Conservation (phyloP, 2,113 vertebrate genomes). For the Lepus americanus region DNA sequence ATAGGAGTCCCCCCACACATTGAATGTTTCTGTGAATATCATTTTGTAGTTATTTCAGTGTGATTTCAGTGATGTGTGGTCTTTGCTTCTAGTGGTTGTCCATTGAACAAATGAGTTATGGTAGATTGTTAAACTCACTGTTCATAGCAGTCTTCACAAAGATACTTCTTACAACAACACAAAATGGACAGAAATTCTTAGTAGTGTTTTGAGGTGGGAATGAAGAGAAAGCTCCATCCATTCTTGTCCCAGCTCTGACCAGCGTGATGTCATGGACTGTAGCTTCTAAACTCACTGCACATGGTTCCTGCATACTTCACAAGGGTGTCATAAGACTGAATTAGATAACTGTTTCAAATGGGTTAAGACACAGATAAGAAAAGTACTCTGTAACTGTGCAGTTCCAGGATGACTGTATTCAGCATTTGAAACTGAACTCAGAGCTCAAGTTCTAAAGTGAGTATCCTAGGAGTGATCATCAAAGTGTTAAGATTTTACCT, state of each 20-base stretch:
- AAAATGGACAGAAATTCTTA: neutral
- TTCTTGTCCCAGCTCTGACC: neutral
- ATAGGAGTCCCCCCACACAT: constrained; percentile 25
- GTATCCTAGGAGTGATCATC: neutral
- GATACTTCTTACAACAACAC: neutral
- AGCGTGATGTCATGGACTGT: neutral
- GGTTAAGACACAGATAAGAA: neutral
- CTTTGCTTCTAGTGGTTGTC: constrained; percentile 16
- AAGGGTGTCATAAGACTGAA: neutral
- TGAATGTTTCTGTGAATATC: neutral
- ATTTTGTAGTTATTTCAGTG: constrained; percentile 13
- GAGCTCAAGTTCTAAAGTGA: neutral
- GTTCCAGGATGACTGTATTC: neutral
- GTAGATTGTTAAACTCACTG: neutral
- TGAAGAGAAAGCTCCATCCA: neutral
- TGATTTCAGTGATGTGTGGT: neutral
- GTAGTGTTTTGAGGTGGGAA: neutral
- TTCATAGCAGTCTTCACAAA: neutral
- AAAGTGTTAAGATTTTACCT: neutral
- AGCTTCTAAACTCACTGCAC: neutral
- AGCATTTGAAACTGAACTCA: constrained; percentile 10
- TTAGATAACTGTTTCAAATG: neutral
- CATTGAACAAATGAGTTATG: constrained; percentile 14
- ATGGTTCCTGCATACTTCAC: neutral
- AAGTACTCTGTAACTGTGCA: neutral